Evolutionary conservation across 2,888 invertebrate genomes (phyloP), one percentile per base, ranked within the genome.

Genomic region (Gastracanthus pulcherrimus): DNA sequence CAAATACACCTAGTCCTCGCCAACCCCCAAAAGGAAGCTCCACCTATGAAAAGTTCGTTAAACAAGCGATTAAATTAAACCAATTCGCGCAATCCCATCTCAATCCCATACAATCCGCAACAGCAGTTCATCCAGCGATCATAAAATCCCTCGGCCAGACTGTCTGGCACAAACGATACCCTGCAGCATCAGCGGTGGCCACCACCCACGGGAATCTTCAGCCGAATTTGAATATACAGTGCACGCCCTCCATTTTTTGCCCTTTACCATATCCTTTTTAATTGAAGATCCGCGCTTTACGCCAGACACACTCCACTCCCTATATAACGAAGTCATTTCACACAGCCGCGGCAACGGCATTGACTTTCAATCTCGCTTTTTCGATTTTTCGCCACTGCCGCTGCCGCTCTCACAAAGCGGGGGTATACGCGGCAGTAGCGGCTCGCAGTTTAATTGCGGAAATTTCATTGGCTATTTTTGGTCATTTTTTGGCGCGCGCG

Each of bases 311-410:
- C 51, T n/a, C n/a, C 19, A n/a, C 45, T n/a, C 31, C n/a, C 26
- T 11, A 16, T 70, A 34, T 79, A 80, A 82, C 82, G 67, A 82
- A 80, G 67, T 79, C 76, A 72, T 76, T 55, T 79, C 67, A 7
- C 23, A 41, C n/a, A n/a, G n/a, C n/a, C n/a, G n/a, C n/a, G 34
- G 51, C 67, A n/a, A 51, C 51, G 34, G 76, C 82, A 79, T 79
- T 76, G 79, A 71, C 82, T 82, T 82, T 82, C 82, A 82, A 82
- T 82, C 82, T 79, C 23, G 76, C 60, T 80, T 80, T 81, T 82
- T 82, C 76, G 79, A 80, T 80, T 82, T 82, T 82, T 71, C 75
- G 23, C 62, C 48, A 16, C 69, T 38, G 66, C 36, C 41, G 48
- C 58, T 55, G 64, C 62, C 60, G 41, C 34, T 62, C 41, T 23